Percentiles rank a stretch among this genome's conserved stretches.
These are phyloP conservation scores for Halocynthia roretzi DNA, from an alignment of 23 tunicate genomes.

Conservation along the genomic window DNA sequence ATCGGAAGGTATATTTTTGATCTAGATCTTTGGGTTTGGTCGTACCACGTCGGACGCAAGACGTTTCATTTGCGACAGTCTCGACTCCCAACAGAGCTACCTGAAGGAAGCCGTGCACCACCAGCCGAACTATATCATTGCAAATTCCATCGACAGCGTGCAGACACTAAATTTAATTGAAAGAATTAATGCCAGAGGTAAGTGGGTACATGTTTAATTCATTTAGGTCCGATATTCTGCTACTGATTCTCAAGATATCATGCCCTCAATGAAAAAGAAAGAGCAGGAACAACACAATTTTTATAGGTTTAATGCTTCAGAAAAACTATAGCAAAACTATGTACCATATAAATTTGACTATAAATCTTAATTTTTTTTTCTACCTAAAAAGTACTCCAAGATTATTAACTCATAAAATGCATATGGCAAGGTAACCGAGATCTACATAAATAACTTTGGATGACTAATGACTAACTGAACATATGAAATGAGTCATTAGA, in stretches of 20 bases:
- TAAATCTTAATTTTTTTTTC: too few relatives aligned
- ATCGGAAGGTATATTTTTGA: background rate
- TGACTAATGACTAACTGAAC: too few relatives aligned
- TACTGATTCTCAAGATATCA: background rate
- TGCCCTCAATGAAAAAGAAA: background rate
- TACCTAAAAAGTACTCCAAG: too few relatives aligned
- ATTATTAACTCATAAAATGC: too few relatives aligned
- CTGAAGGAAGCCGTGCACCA: slow-evolving; percentile 5
- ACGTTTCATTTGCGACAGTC: slow-evolving; percentile 1
- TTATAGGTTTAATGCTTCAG: too few relatives aligned
- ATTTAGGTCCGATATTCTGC: too few relatives aligned
- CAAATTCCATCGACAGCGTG: slow-evolving; percentile 5
- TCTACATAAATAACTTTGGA: too few relatives aligned
- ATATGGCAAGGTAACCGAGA: too few relatives aligned
- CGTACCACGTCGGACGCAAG: background rate
- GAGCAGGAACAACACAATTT: too few relatives aligned
- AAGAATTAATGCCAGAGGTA: slow-evolving; percentile 1
- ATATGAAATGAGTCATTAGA: too few relatives aligned
- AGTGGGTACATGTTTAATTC: background rate
- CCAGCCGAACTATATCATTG: background rate
- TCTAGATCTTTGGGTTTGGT: slow-evolving; percentile 8
- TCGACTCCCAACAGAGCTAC: background rate
- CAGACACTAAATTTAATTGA: background rate
- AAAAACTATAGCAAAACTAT: too few relatives aligned
- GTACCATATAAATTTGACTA: too few relatives aligned